These are phyloP conservation scores for Sorex araneus DNA, from an alignment of 2,113 vertebrate species.

Conservation along the genomic window DNA sequence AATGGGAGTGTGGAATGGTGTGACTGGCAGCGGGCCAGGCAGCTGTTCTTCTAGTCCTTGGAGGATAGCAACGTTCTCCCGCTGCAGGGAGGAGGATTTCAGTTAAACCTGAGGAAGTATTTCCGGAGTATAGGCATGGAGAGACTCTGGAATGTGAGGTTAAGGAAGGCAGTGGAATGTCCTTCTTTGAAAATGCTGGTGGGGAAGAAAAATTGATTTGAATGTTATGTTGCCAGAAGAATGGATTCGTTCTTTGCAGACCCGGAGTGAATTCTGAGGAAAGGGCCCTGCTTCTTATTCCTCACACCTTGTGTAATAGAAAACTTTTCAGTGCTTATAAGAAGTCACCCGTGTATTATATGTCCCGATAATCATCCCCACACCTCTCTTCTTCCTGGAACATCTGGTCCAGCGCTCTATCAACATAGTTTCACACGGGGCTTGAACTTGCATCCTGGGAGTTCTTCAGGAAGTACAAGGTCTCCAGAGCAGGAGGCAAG, in stretches of 20 bases:
- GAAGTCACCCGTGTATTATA: neutral
- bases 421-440: neutral
- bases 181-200: constrained; percentile 63
- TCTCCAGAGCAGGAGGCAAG: neutral
- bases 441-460: neutral
- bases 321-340: constrained; percentile 24
- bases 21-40: constrained; percentile 75
- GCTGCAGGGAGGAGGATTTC: constrained; percentile 71
- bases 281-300: constrained; percentile 64
- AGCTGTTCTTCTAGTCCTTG: constrained; percentile 74
- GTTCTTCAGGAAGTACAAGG: neutral
- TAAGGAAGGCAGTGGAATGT: constrained; percentile 63
- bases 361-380: neutral
- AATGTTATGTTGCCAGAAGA: constrained; percentile 43
- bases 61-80: constrained; percentile 62
- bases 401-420: constrained; percentile 39
- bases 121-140: constrained; percentile 66
- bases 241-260: constrained; percentile 59
- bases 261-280: constrained; percentile 27
- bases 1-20: constrained; percentile 52
- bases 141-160: constrained; percentile 74
- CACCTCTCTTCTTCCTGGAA: neutral
- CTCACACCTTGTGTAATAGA: constrained; percentile 52
- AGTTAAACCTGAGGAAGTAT: constrained; percentile 79
- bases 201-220: neutral